A percentile compares a stretch with the other conserved stretches of the same genome.
Conservation (phyloP, 2,888 invertebrate genomes). For the Rutpela maculata region DNA sequence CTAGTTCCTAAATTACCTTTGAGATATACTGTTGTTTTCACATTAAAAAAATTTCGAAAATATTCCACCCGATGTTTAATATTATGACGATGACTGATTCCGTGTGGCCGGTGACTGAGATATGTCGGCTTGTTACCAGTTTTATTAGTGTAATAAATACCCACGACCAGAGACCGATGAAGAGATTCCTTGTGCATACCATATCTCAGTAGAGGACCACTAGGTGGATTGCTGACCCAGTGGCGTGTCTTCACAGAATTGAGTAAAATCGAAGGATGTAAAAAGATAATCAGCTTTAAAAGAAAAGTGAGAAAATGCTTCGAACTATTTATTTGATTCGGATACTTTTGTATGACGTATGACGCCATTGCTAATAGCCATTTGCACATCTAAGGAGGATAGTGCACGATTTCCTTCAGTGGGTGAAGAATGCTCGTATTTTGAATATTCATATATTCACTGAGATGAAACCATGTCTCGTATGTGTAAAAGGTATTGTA, state of each 20-base stretch:
- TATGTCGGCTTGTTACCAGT: conserved; percentile 50
- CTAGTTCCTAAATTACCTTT: not conserved
- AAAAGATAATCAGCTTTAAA: too few species aligned
- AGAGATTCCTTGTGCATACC: conserved; percentile 46
- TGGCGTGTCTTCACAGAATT: conserved; percentile 1
- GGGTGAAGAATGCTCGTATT: too few species aligned
- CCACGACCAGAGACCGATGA: conserved; percentile 46
- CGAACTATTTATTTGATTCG: too few species aligned
- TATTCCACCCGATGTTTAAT: conserved; percentile 5
- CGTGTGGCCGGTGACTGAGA: conserved; percentile 48
- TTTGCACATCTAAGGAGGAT: too few species aligned
- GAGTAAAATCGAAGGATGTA: not conserved
- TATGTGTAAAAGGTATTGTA: too few species aligned
- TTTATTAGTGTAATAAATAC: conserved; percentile 55
- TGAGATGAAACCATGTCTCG: too few species aligned
- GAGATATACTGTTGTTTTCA: not conserved
- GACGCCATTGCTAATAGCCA: too few species aligned
- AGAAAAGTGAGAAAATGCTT: too few species aligned
- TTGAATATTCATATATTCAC: too few species aligned
- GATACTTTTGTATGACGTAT: too few species aligned
- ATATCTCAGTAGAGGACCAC: conserved; percentile 44
- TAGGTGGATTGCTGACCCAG: conserved; percentile 26
- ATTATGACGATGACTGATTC: conserved; percentile 39
- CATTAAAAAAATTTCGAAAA: not conserved
- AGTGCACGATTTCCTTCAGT: too few species aligned